phyloP scores from a whole-genome alignment of 2,888 invertebrate species.

The Acanthopleura granulata region DNA sequence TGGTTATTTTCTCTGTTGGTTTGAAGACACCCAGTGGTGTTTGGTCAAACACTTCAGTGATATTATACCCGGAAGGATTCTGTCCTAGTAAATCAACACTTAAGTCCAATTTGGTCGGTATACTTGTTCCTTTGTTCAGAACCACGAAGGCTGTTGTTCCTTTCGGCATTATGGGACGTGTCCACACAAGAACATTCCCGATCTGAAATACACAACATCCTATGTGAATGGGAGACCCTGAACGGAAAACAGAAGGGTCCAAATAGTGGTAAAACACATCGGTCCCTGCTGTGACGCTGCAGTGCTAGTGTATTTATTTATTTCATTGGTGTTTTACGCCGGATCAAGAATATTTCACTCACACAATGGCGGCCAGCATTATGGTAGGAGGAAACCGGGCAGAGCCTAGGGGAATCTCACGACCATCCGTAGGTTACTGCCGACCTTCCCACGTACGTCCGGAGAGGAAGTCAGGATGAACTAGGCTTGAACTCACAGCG shows the following conservation, averaged over 20 bases:
- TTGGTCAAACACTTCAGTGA: conserved; percentile 59
- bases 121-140: conserved; percentile 50
- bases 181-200: conserved; percentile 83
- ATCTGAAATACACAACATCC: neutral
- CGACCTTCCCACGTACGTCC: neutral
- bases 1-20: conserved; percentile 31
- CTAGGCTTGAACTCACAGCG: too few relatives aligned
- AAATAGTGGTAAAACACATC: too few relatives aligned
- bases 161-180: conserved; percentile 72
- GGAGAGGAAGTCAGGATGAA: too few relatives aligned
- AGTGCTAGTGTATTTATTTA: too few relatives aligned
- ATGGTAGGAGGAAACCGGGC: too few relatives aligned
- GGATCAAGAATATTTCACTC: too few relatives aligned
- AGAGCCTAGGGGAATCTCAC: too few relatives aligned
- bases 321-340: too few relatives aligned
- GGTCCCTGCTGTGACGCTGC: too few relatives aligned
- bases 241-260: too few relatives aligned
- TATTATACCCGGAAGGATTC: conserved; percentile 43
- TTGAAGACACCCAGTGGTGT: conserved; percentile 35
- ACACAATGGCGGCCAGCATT: too few relatives aligned
- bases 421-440: neutral
- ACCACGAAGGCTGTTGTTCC: conserved; percentile 60
- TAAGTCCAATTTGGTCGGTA: conserved; percentile 38
- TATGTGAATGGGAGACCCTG: too few relatives aligned
- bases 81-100: conserved; percentile 41